phyloP scores from a whole-genome alignment of 2,888 invertebrate genomes.

The Torymus auratus region DNA sequence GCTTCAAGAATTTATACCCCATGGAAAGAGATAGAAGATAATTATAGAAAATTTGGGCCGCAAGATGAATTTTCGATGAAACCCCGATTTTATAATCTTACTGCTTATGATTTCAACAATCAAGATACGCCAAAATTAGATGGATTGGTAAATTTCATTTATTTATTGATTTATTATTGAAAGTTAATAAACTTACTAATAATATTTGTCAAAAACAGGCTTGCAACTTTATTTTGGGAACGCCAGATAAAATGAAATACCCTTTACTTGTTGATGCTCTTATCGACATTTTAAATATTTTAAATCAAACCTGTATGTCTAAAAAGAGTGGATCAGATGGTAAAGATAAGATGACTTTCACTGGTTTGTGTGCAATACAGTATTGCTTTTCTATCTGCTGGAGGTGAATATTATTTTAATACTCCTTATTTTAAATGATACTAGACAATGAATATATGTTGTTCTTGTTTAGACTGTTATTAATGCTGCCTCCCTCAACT shows the following conservation, averaged over 20 bases:
- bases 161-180: conserved; percentile 42
- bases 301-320: conserved; percentile 81
- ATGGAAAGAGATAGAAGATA: conserved; percentile 87
- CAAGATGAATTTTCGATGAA: conserved; percentile 85
- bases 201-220: conserved; percentile 78
- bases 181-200: not conserved
- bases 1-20: conserved; percentile 82
- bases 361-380: conserved; percentile 89
- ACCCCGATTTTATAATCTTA: conserved; percentile 94
- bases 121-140: conserved; percentile 95
- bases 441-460: conserved; percentile 4
- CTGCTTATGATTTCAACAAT: conserved; percentile 85
- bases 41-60: conserved; percentile 81
- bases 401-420: conserved; percentile 78
- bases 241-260: conserved; percentile 94
- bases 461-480: conserved; percentile 81
- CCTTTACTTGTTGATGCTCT: conserved; percentile 90
- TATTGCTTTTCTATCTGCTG: conserved; percentile 93
- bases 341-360: conserved; percentile 77
- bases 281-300: conserved; percentile 88
- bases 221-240: conserved; percentile 95
- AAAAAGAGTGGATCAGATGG: conserved; percentile 67
- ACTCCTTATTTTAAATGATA: not conserved
- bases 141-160: conserved; percentile 78
- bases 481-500: conserved; percentile 93